Evolutionary conservation across 1,140 invertebrate species (phyloP).

Genomic region (Brachionus angularis): DNA sequence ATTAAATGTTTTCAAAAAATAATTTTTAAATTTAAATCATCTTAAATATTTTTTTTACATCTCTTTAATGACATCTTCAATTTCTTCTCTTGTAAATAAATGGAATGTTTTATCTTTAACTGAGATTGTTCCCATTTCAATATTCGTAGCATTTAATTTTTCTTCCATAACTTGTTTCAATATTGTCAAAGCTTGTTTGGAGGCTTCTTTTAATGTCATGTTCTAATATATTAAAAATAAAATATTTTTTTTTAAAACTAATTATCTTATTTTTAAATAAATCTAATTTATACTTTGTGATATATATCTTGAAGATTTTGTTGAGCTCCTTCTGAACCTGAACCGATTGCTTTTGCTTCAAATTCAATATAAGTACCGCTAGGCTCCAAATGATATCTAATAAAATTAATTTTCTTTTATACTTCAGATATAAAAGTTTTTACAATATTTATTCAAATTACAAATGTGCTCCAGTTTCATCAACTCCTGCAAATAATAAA

Average conservation of each 20-base stretch:
- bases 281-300: slow-evolving; percentile 65
- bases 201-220: slow-evolving; percentile 91
- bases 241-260: slow-evolving; percentile 16
- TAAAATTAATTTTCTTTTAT: slow-evolving; percentile 27
- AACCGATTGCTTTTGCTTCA: slow-evolving; percentile 97
- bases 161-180: slow-evolving; percentile 99
- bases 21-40: no score
- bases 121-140: slow-evolving; percentile 68
- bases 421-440: not conserved
- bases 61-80: slow-evolving; percentile 1
- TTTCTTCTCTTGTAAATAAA: not conserved
- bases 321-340: slow-evolving; percentile 96
- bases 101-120: not conserved
- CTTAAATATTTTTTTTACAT: no score
- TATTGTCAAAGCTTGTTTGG: slow-evolving; percentile 83
- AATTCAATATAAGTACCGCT: slow-evolving; percentile 94
- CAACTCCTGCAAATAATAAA: slow-evolving; percentile 64
- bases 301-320: slow-evolving; percentile 85
- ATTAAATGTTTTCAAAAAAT: no score
- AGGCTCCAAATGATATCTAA: slow-evolving; percentile 92
- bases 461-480: slow-evolving; percentile 62
- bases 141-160: slow-evolving; percentile 92
- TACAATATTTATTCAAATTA: slow-evolving; percentile 56
- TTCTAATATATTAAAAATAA: slow-evolving; percentile 65
- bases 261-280: slow-evolving; percentile 4